These are phyloP conservation scores for Siphlonurus alternatus DNA, from an alignment of 2,888 invertebrate species.

Conservation along the genomic window DNA sequence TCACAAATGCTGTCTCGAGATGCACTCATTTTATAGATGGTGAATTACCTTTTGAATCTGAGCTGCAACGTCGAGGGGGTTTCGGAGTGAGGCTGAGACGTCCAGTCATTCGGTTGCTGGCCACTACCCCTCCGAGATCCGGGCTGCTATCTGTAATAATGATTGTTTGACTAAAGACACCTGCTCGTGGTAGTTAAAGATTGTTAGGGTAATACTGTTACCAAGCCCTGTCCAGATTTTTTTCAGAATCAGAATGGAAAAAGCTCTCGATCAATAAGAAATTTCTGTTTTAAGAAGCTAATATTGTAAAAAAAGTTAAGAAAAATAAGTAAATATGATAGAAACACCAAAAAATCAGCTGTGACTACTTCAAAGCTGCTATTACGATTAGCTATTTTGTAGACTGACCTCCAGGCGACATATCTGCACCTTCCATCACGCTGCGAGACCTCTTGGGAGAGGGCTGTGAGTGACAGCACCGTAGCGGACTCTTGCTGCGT, in stretches of 20 bases:
- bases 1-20: not conserved
- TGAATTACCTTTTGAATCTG: slow-evolving; percentile 18
- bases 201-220: no score
- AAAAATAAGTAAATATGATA: no score
- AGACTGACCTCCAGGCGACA: not conserved
- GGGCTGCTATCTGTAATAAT: not conserved
- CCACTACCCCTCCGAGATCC: not conserved
- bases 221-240: no score
- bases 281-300: no score
- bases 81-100: slow-evolving; percentile 17
- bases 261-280: no score
- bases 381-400: no score
- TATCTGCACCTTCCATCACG: not conserved
- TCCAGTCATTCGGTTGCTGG: not conserved
- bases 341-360: no score
- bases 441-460: slow-evolving; percentile 1
- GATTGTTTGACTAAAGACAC: not conserved
- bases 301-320: no score
- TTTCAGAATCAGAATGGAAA: no score
- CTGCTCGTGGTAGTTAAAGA: no score
- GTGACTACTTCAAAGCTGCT: no score
- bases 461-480: not conserved
- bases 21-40: not conserved
- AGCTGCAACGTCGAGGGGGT: slow-evolving; percentile 19
- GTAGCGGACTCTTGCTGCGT: not conserved